Evolutionary conservation across 1,140 invertebrate genomes (phyloP).

Genomic region (Solenopsis fugax): DNA sequence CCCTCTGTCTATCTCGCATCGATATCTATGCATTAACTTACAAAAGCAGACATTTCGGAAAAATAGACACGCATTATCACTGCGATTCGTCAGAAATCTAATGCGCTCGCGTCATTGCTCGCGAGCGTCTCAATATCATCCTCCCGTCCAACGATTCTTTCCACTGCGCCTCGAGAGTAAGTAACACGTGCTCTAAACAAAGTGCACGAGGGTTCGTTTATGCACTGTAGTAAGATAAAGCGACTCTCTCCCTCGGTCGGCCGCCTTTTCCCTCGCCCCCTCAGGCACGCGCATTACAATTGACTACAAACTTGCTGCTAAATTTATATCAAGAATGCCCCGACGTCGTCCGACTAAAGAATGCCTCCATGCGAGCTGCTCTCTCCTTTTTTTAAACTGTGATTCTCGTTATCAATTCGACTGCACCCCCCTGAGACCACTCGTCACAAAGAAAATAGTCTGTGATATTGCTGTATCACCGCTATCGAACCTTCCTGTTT

Average conservation of each 20-base stretch:
- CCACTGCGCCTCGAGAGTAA: slow-evolving; percentile 58
- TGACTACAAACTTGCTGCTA: slow-evolving; percentile 71
- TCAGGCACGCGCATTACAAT: slow-evolving; percentile 64
- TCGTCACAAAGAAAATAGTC: slow-evolving; percentile 28
- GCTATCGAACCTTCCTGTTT: background rate
- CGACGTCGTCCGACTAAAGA: background rate
- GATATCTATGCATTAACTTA: slow-evolving; percentile 76
- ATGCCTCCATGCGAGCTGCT: slow-evolving; percentile 4
- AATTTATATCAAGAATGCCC: slow-evolving; percentile 61
- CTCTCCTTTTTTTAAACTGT: slow-evolving; percentile 8
- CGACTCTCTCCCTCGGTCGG: background rate
- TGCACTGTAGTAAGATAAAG: slow-evolving; percentile 36
- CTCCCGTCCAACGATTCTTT: slow-evolving; percentile 26
- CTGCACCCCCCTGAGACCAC: slow-evolving; percentile 30
- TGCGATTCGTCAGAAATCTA: slow-evolving; percentile 42
- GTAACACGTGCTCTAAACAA: slow-evolving; percentile 68
- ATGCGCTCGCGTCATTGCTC: background rate
- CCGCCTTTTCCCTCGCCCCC: background rate
- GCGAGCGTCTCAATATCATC: background rate
- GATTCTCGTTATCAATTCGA: slow-evolving; percentile 27
- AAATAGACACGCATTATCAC: slow-evolving; percentile 70
- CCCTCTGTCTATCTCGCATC: slow-evolving; percentile 33
- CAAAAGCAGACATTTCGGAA: slow-evolving; percentile 76
- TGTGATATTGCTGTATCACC: slow-evolving; percentile 14
- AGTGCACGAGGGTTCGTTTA: slow-evolving; percentile 46